These are phyloP conservation scores for Chromobotia macracanthus DNA, from an alignment of 2,797 vertebrate species.

Conservation along the genomic window DNA sequence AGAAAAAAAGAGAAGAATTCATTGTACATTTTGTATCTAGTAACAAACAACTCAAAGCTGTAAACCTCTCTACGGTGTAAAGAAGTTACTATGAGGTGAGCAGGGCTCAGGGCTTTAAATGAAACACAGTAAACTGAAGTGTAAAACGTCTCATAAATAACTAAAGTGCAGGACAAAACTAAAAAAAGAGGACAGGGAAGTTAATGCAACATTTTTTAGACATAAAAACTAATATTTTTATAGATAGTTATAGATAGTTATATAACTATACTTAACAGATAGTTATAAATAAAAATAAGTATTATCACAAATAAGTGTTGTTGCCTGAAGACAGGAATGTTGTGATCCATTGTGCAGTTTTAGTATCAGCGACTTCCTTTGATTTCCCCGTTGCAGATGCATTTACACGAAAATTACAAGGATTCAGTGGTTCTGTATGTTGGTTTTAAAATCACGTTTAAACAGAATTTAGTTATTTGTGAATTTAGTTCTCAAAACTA, in stretches of 20 bases:
- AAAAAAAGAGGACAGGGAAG: background rate
- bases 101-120: background rate
- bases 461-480: background rate
- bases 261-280: too few relatives aligned
- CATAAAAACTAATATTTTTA: background rate
- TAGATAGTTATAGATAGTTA: too few relatives aligned
- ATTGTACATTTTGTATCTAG: background rate
- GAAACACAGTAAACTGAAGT: background rate
- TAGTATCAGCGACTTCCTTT: background rate
- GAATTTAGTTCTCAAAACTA: background rate
- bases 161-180: background rate
- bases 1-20: background rate
- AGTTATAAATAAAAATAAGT: too few relatives aligned
- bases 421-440: background rate
- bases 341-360: background rate
- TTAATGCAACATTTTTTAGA: background rate
- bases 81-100: background rate
- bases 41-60: background rate
- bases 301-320: background rate
- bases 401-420: background rate
- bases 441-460: background rate
- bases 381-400: background rate
- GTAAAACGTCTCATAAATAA: conserved; percentile 8
- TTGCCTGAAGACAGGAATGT: background rate
- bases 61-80: background rate